Evolutionary conservation across 2,797 vertebrate genomes (phyloP).

Genomic region (Protonibea diacanthus): DNA sequence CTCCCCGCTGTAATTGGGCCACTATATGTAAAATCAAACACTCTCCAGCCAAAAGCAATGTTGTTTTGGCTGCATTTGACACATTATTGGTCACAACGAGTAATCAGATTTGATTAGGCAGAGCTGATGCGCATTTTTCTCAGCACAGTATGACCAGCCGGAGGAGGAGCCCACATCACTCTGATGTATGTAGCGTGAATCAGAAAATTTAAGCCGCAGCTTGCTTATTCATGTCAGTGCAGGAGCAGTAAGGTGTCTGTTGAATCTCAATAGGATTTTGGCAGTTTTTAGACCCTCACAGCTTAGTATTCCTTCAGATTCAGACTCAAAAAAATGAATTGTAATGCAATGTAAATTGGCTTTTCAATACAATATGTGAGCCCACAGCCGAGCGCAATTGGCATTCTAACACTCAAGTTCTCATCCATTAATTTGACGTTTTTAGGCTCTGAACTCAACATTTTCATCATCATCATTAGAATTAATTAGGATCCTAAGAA

Average conservation of each 20-base stretch:
- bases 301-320: conserved; percentile 31
- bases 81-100: conserved; percentile 34
- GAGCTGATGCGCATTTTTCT: conserved; percentile 35
- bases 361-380: conserved; percentile 14
- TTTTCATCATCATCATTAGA: conserved; percentile 5
- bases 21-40: conserved; percentile 42
- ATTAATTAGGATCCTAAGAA: conserved; percentile 34
- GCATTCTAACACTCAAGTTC: conserved; percentile 15
- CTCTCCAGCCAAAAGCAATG: conserved; percentile 8
- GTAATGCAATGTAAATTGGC: conserved; percentile 36
- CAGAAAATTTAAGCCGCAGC: conserved; percentile 24
- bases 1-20: conserved; percentile 60
- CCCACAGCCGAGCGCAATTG: conserved; percentile 1
- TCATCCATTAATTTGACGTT: conserved; percentile 15
- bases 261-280: conserved; percentile 49
- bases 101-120: conserved; percentile 34
- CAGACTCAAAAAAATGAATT: conserved; percentile 11
- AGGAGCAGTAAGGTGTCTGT: neutral
- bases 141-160: neutral
- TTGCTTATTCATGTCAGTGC: conserved; percentile 37
- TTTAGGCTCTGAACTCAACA: neutral
- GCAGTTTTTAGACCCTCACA: conserved; percentile 18
- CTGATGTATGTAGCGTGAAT: conserved; percentile 1
- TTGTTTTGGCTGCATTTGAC: conserved; percentile 38
- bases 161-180: conserved; percentile 22